phyloP scores from a whole-genome alignment of 2,888 invertebrate species.

The Eristalinus aeneus region DNA sequence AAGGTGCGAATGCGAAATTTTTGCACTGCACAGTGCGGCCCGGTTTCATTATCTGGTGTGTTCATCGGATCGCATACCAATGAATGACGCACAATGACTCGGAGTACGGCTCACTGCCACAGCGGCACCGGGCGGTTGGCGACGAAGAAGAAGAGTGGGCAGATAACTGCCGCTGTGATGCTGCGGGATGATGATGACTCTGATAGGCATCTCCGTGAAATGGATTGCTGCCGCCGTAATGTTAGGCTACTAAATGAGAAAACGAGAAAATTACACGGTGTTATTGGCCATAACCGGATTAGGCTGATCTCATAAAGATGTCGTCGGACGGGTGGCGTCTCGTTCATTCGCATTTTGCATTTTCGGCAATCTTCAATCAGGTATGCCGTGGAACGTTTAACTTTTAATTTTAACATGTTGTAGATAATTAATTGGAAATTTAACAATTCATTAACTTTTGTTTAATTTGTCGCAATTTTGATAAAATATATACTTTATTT shows the following conservation, averaged over 20 bases:
- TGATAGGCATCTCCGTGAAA: slow-evolving; percentile 64
- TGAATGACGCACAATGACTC: slow-evolving; percentile 39
- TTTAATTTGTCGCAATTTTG: too few species aligned
- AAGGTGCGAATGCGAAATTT: slow-evolving; percentile 58
- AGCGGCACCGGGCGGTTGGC: neutral
- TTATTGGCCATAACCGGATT: slow-evolving; percentile 66
- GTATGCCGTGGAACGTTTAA: slow-evolving; percentile 43
- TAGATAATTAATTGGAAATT: slow-evolving; percentile 42
- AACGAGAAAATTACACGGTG: slow-evolving; percentile 39
- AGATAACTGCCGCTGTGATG: slow-evolving; percentile 18
- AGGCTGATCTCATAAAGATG: slow-evolving; percentile 28
- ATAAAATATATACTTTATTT: too few species aligned
- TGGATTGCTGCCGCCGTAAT: slow-evolving; percentile 27
- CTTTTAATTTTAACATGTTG: slow-evolving; percentile 46
- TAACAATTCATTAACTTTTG: too few species aligned
- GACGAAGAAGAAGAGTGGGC: slow-evolving; percentile 43
- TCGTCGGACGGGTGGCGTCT: slow-evolving; percentile 17
- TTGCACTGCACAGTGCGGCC: slow-evolving; percentile 10
- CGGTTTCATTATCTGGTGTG: slow-evolving; percentile 40
- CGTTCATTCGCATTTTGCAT: slow-evolving; percentile 24
- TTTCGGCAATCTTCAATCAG: slow-evolving; percentile 55
- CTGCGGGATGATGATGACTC: slow-evolving; percentile 49
- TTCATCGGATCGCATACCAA: slow-evolving; percentile 52
- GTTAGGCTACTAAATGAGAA: slow-evolving; percentile 12
- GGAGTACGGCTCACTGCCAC: neutral